Evolutionary conservation across 2,113 vertebrate genomes (phyloP), one percentile per base, ranked within the genome.

Genomic region (Corythornis madagascariensis): DNA sequence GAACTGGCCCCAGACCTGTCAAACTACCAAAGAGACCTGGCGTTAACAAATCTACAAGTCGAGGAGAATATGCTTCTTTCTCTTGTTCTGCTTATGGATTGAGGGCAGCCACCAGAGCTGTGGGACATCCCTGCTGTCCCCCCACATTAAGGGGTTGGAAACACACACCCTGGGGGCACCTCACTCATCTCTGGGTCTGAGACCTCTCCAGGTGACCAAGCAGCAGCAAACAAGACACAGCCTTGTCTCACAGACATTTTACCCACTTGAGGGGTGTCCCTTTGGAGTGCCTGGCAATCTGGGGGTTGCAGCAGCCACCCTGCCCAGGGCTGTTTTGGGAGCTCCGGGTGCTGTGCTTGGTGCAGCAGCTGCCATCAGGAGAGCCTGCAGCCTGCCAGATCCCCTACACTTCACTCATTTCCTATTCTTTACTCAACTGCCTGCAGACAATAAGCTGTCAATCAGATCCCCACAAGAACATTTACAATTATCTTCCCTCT

Each of bases 381-480:
- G 29, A 75, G 60, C 61, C 89, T n/a, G 67, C 75, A 92, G 91
- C 85, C 77, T 78, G 72, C 76, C 89, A 87, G 86, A 95, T 77
- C 83, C 84, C 89, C 75, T 65, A 21, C 79, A 64, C 57, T 86
- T 91, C 53, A 87, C 80, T 82, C 75, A 93, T 94, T 72, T 89
- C 70, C 87, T 71, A 83, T 89, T 90, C 87, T 88, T 47, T 24
- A 67, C 78, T 80, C 78, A 91, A 79, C 88, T 45, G 95, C 89
- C 89, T 91, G 84, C 93, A 95, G 93, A 94, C 94, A 96, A 90
- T 86, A 69, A 89, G 92, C 88, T 95, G 92, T 91, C 92, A 92
- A 91, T 94, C 89, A 93, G 88, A 90, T 91, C 89, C 91, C 80
- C 64, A 74, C 55, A 88, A 93, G 84, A 86, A 92, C 88, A 89